Base-by-base conservation (phyloP, 1,140 invertebrate genomes). In the Sminthurides bifidus region DNA sequence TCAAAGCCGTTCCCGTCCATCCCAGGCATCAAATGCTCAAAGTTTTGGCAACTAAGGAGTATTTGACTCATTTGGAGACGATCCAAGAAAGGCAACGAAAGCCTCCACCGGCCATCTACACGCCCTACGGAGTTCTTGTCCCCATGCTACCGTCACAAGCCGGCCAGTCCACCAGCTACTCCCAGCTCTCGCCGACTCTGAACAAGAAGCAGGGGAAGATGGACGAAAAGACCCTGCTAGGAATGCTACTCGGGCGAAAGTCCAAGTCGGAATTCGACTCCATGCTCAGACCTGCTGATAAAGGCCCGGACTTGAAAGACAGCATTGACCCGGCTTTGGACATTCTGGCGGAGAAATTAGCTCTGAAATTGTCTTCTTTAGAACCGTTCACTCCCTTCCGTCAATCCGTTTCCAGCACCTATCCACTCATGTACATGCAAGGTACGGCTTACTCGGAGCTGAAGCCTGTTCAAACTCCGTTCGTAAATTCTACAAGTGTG, bases 21-120 rank as follows among this genome's bases (percentile, higher is more conserved):
- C 63, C 63, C 10, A 31, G 63, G 23, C 53, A 61, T 29, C 63
- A 65, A 54, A 61, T 65, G 59, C 40, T 56, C 17, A 57, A 65
- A 49, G 63, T 59, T 3, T 33, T 65, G 3, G 63, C 63, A n/a
- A 54, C 57, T 10, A 53, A 59, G 15, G 54, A 65, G 19, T 61
- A 65, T 31, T 46, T 59, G 24, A 54, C 57, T 26, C 54, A 57
- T 38, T 51, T 65, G 59, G 52, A 60, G 17, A 41, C 44, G 15
- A 54, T 62, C 31, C 41, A 49, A 38, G 58, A 61, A 27, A 33
- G 35, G 10, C 54, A 58, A 38, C 59, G 56, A 27, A 53, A 54
- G 41, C 57, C 63, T 8, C 63, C 59, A 27, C 21, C 49, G 15
- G 51, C 59, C 4, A 65, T 65, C 46, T 61, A 59, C 35, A 65